Evolutionary conservation across 2,113 vertebrate species (phyloP).

Genomic region (Bubo scandiacus): DNA sequence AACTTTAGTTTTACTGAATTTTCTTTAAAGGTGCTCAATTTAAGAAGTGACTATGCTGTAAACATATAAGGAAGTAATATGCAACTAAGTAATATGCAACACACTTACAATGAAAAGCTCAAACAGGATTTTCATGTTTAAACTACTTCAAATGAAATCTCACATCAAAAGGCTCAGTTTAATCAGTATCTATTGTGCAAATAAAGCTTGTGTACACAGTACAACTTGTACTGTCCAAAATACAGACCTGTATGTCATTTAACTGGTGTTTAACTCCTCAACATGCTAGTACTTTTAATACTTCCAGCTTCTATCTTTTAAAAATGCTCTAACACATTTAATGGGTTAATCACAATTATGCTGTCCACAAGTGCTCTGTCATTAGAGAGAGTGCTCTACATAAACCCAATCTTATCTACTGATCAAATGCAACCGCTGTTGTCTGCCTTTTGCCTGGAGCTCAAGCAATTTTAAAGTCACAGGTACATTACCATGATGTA

Average conservation of each 20-base stretch:
- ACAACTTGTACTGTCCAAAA: slow-evolving; percentile 1
- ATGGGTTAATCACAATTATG: neutral
- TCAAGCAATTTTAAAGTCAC: neutral
- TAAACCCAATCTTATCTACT: neutral
- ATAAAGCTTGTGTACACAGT: slow-evolving; percentile 1
- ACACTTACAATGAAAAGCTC: neutral
- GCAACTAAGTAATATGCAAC: neutral
- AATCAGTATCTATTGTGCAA: slow-evolving; percentile 8
- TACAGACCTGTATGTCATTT: neutral
- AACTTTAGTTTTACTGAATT: neutral
- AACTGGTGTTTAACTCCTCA: neutral
- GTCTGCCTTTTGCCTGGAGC: neutral
- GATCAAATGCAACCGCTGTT: neutral
- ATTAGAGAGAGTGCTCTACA: neutral
- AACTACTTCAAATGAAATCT: neutral
- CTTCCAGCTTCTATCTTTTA: neutral
- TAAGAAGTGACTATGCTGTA: neutral
- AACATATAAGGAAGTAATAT: neutral
- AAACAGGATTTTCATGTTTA: neutral
- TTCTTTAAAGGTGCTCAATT: neutral
- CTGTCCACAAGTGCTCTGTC: neutral
- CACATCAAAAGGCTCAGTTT: neutral
- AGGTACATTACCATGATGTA: neutral
- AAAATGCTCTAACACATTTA: neutral
- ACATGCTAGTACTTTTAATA: neutral